Evolutionary conservation across 2,113 vertebrate genomes (phyloP), one percentile per base, ranked within the genome.

Genomic region (Chloebia gouldiae): DNA sequence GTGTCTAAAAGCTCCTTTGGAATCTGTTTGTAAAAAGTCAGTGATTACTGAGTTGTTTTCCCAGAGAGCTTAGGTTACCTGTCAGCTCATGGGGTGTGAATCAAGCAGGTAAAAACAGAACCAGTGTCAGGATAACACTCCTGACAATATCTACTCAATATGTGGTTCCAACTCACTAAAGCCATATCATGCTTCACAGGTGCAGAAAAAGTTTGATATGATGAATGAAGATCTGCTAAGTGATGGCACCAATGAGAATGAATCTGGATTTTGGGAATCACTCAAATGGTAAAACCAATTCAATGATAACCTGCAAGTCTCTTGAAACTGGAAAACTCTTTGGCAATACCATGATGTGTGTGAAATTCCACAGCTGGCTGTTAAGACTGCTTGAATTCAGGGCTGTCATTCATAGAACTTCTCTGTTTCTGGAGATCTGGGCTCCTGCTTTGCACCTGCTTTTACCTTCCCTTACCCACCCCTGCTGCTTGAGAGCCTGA

Each of bases 131-230:
- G 77, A 25, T 13, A 37, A 27, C 14, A 11, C 40, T 37, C 25
- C 25, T 81, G 51, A 68, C 42, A 68, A 7, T 13, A 13, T 60
- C 71, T 65, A 33, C 31, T 47, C 30, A 39, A 0, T 14, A 22
- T n/a, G 60, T 51, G 23, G 18, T 64, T 88, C 28, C 21, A 50
- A 13, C 17, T 69, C 71, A 30, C 72, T 78, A 63, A 76, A 75
- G 10, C 33, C 14, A 6, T 22, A 14, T 18, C 39, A 1, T 60
- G 4, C 33, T 90, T 96, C 95, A 39, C 97, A 99, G 99, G 99
- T 99, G 80, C 99, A 99, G 97, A 99, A 99, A 96, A 99, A 99
- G 97, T 91, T 99, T 10, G 99, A 99, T 91, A 99, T 99, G 98
- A 98, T 99, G 89, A 98, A 98, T 24, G 99, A 99, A 97, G 99